Conservation (phyloP, 2,113 vertebrate genomes). For the Caracal caracal region DNA sequence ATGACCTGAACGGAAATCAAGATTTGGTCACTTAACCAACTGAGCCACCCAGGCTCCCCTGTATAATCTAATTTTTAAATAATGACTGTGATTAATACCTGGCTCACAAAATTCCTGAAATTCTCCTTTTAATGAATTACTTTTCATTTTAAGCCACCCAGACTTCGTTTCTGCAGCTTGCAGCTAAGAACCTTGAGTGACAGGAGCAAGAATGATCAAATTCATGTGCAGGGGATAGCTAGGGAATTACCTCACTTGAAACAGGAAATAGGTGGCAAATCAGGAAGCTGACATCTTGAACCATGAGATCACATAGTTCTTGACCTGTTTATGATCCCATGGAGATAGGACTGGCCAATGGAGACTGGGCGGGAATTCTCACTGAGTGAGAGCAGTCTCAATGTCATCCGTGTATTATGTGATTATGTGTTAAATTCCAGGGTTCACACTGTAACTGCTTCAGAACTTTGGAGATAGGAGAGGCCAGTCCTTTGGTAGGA, state of each 20-base stretch:
- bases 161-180: neutral
- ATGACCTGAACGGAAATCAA: too few species aligned
- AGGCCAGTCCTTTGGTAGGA: neutral
- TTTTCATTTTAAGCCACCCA: neutral
- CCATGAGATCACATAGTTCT: neutral
- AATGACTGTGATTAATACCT: neutral
- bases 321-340: neutral
- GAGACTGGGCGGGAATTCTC: neutral
- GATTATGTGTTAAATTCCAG: neutral
- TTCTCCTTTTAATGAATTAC: neutral
- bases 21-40: too few species aligned
- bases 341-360: too few species aligned
- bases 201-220: neutral
- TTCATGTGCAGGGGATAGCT: neutral
- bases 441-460: neutral
- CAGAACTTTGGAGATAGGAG: neutral
- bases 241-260: neutral
- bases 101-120: neutral
- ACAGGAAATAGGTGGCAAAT: neutral
- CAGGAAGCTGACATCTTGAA: neutral
- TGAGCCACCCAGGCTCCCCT: too few species aligned
- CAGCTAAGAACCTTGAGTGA: neutral
- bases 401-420: rapidly evolving
- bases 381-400: neutral
- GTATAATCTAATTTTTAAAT: neutral